A percentile compares a stretch with the other conserved stretches of the same genome.
These are phyloP conservation scores for Hetaerina americana DNA, from an alignment of 1,140 invertebrate genomes.

Conservation along the genomic window DNA sequence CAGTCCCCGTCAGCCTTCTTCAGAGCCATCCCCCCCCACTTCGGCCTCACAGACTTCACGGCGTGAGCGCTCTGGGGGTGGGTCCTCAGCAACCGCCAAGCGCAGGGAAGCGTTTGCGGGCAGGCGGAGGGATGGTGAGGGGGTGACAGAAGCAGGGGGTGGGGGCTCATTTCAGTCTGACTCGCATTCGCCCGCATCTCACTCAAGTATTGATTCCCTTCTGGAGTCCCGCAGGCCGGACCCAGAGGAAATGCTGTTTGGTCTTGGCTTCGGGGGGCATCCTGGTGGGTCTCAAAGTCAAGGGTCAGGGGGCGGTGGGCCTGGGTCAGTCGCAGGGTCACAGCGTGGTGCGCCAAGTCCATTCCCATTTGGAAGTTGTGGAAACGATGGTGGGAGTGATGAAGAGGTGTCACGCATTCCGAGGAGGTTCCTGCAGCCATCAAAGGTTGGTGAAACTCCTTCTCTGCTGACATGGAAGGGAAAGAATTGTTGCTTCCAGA, in stretches of 20 bases:
- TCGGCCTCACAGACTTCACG: neutral
- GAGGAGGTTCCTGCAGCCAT: slow-evolving; percentile 45
- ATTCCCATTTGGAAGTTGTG: neutral
- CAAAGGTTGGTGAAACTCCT: slow-evolving; percentile 22
- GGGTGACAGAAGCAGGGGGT: neutral
- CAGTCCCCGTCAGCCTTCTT: neutral
- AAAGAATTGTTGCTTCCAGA: too few relatives aligned
- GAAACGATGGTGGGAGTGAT: slow-evolving; percentile 8
- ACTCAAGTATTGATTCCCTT: slow-evolving; percentile 58
- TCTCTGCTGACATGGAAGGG: too few relatives aligned
- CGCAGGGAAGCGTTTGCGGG: neutral
- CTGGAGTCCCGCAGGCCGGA: slow-evolving; percentile 56
- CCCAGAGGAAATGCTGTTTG: slow-evolving; percentile 57
- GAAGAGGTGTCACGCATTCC: slow-evolving; percentile 45
- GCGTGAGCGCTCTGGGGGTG: neutral
- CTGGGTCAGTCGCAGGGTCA: neutral
- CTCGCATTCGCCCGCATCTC: slow-evolving; percentile 18
- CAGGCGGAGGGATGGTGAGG: neutral
- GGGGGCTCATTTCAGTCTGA: slow-evolving; percentile 1
- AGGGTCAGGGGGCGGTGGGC: too few relatives aligned
- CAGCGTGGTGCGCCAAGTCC: neutral
- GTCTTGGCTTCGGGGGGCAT: slow-evolving; percentile 50
- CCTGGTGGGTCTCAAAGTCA: slow-evolving; percentile 5
- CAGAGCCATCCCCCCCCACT: neutral
- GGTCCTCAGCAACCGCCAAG: neutral